Conservation (phyloP, 2,888 invertebrate genomes). For the Pristionchus exspectatus region DNA sequence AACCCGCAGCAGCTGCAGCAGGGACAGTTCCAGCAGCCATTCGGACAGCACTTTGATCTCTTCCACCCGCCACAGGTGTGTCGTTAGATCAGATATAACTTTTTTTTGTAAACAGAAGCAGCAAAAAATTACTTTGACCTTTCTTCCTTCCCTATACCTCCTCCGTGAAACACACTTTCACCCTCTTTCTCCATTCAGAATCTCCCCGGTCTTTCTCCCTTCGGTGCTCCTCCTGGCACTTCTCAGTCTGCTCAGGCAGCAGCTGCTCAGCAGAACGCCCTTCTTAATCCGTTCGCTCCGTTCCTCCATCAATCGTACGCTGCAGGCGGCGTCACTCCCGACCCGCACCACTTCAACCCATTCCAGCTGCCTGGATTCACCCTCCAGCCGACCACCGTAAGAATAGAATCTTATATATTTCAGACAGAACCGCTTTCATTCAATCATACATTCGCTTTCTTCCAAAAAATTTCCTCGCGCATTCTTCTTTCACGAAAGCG, state of each 20-base stretch:
- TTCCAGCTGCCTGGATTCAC: constrained; percentile 53
- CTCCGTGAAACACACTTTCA: background rate
- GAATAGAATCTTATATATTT: background rate
- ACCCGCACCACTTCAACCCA: constrained; percentile 50
- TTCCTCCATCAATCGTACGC: constrained; percentile 67
- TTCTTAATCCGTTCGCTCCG: constrained; percentile 76
- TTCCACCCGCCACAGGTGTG: constrained; percentile 29
- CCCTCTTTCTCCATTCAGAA: background rate
- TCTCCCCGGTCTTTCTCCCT: constrained; percentile 14
- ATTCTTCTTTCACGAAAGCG: no score
- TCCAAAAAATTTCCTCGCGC: no score
- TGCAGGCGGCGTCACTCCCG: constrained; percentile 43
- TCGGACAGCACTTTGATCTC: constrained; percentile 36
- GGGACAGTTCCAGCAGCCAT: constrained; percentile 38
- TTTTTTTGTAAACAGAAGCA: background rate
- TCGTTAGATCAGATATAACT: background rate
- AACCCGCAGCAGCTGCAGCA: constrained; percentile 28
- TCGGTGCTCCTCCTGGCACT: constrained; percentile 15
- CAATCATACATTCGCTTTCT: background rate
- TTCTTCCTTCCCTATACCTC: background rate
- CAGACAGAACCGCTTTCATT: background rate
- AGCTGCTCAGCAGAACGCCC: constrained; percentile 52
- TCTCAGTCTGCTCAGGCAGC: background rate
- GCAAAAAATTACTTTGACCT: background rate
- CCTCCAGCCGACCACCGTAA: constrained; percentile 43